Evolutionary conservation across 2,888 invertebrate species (phyloP).

Genomic region (Panorpa germanica): DNA sequence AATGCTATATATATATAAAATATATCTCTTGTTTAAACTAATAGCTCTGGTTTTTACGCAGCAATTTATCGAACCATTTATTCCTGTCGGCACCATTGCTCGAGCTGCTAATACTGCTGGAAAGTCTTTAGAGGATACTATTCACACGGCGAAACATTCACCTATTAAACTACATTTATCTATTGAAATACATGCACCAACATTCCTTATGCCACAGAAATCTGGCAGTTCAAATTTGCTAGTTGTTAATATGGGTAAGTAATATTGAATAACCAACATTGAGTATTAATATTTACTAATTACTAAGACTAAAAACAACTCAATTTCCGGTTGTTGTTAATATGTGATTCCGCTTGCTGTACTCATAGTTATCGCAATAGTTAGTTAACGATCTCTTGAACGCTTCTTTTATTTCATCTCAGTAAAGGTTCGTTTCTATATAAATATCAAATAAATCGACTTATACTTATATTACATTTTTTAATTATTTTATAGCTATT

Average conservation of each 20-base stretch:
- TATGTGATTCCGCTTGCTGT: too few relatives aligned
- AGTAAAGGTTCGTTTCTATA: too few relatives aligned
- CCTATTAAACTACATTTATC: slow-evolving; percentile 37
- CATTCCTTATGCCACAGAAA: slow-evolving; percentile 58
- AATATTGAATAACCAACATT: too few relatives aligned
- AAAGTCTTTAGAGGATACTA: slow-evolving; percentile 21
- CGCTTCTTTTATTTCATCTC: too few relatives aligned
- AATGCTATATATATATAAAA: slow-evolving; percentile 2
- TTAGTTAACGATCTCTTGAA: too few relatives aligned
- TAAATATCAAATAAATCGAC: too few relatives aligned
- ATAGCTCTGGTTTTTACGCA: slow-evolving; percentile 18
- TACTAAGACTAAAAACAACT: too few relatives aligned
- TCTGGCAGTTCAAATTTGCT: slow-evolving; percentile 59
- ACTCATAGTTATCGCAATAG: too few relatives aligned
- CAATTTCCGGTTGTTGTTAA: too few relatives aligned
- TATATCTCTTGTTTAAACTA: neutral
- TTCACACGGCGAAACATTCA: slow-evolving; percentile 25
- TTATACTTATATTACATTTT: too few relatives aligned
- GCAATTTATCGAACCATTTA: slow-evolving; percentile 36
- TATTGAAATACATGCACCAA: slow-evolving; percentile 52
- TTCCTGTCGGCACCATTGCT: slow-evolving; percentile 19
- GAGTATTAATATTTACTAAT: too few relatives aligned
- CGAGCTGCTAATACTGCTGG: slow-evolving; percentile 24
- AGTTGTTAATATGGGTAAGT: slow-evolving; percentile 49
- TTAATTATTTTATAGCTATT: too few relatives aligned